Evolutionary conservation across 2,797 vertebrate species (phyloP).

Genomic region (Mormyrops boulengeri): DNA sequence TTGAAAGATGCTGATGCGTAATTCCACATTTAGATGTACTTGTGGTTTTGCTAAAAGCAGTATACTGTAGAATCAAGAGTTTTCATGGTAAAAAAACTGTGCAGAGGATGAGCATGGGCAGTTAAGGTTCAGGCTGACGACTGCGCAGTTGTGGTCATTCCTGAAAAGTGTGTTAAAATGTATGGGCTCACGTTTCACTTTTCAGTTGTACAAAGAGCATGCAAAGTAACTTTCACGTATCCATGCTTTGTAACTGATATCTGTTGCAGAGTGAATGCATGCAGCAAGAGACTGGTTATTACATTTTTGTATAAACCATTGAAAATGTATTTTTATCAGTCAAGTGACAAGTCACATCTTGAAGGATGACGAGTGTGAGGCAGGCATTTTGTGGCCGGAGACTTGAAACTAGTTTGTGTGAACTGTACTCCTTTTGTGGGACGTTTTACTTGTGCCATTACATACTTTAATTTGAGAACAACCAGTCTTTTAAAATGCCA

Average conservation of each 20-base stretch:
- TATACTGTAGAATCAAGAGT: background rate
- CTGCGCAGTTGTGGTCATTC: background rate
- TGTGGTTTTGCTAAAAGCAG: background rate
- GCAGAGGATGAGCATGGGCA: background rate
- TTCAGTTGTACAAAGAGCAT: background rate
- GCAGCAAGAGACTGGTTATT: background rate
- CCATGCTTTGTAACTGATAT: background rate
- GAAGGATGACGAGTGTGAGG: constrained; percentile 10
- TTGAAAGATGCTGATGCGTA: background rate
- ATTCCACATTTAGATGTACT: background rate
- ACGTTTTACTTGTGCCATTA: background rate
- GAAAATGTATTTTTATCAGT: background rate
- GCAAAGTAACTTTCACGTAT: background rate
- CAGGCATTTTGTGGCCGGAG: background rate
- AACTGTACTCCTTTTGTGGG: constrained; percentile 3
- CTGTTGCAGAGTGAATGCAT: background rate
- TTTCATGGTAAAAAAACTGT: background rate
- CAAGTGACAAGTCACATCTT: constrained; percentile 18
- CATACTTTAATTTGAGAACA: constrained; percentile 7
- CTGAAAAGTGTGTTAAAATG: background rate
- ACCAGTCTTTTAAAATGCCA: background rate
- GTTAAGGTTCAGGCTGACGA: background rate
- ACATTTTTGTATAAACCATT: background rate
- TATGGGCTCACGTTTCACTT: background rate
- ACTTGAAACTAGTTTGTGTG: background rate